phyloP scores from a whole-genome alignment of 1,140 invertebrate species.

The Calephelis virginiensis region DNA sequence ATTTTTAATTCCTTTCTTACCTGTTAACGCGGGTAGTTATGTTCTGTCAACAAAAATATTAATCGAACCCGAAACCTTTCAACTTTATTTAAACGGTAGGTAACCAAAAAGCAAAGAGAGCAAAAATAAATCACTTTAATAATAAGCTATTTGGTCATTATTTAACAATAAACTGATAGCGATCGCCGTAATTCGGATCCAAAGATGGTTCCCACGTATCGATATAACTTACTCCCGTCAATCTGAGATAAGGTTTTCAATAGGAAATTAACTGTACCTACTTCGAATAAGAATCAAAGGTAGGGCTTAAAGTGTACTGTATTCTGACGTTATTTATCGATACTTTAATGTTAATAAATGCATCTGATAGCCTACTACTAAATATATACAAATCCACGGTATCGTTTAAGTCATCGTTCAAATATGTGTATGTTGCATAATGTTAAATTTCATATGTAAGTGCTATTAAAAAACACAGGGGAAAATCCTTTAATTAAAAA shows the following conservation, averaged over 20 bases:
- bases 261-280: slow-evolving; percentile 59
- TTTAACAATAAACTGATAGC: slow-evolving; percentile 36
- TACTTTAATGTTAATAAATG: slow-evolving; percentile 15
- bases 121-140: background rate
- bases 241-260: slow-evolving; percentile 62
- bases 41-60: no score
- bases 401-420: background rate
- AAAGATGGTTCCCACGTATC: slow-evolving; percentile 64
- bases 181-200: slow-evolving; percentile 65
- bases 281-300: slow-evolving; percentile 33
- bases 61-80: no score
- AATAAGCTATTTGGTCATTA: background rate
- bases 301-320: slow-evolving; percentile 8
- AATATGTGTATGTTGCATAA: background rate
- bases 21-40: no score
- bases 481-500: no score
- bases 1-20: no score
- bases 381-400: background rate
- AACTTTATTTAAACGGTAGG: no score
- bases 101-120: background rate
- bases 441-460: no score
- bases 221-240: slow-evolving; percentile 48
- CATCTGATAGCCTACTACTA: slow-evolving; percentile 2
- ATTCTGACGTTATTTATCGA: slow-evolving; percentile 6
- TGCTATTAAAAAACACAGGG: no score